phyloP scores from a whole-genome alignment of 2,797 vertebrate genomes.

The Tokudaia tokunoshimensis region DNA sequence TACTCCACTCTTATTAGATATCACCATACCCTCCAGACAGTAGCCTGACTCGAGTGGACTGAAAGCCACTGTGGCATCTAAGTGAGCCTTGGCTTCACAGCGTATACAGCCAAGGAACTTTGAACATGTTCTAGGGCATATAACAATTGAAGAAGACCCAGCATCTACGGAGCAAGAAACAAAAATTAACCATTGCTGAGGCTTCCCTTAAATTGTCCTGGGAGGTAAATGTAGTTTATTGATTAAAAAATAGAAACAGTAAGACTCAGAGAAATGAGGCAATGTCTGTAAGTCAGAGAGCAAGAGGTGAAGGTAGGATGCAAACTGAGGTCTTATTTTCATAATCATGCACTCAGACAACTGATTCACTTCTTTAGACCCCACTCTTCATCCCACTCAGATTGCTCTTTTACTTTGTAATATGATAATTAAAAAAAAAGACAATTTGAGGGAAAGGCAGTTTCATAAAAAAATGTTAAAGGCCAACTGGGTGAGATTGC shows the following conservation, averaged over 20 bases:
- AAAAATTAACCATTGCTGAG: constrained; percentile 35
- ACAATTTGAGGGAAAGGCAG: not conserved
- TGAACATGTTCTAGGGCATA: constrained; percentile 10
- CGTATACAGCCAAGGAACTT: not conserved
- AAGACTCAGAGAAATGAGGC: constrained; percentile 38
- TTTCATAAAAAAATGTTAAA: constrained; percentile 23
- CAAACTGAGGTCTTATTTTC: not conserved
- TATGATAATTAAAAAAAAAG: constrained; percentile 30
- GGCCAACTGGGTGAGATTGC: not conserved
- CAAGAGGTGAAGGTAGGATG: not conserved
- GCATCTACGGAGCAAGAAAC: constrained; percentile 41
- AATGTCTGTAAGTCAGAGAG: constrained; percentile 37
- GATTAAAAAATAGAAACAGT: constrained; percentile 8
- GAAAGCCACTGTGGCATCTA: not conserved
- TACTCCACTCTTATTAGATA: constrained; percentile 40
- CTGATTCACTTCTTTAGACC: constrained; percentile 37
- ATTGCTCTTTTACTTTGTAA: constrained; percentile 23
- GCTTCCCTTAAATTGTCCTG: not conserved
- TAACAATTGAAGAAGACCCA: constrained; percentile 47
- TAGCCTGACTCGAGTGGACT: not conserved
- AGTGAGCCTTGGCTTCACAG: constrained; percentile 44
- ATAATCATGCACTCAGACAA: constrained; percentile 23
- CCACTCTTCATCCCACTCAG: not conserved
- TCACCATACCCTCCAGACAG: not conserved
- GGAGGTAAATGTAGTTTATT: constrained; percentile 12